These are phyloP conservation scores for Platyscapa corneri DNA, from an alignment of 1,140 invertebrate genomes.

Conservation along the genomic window DNA sequence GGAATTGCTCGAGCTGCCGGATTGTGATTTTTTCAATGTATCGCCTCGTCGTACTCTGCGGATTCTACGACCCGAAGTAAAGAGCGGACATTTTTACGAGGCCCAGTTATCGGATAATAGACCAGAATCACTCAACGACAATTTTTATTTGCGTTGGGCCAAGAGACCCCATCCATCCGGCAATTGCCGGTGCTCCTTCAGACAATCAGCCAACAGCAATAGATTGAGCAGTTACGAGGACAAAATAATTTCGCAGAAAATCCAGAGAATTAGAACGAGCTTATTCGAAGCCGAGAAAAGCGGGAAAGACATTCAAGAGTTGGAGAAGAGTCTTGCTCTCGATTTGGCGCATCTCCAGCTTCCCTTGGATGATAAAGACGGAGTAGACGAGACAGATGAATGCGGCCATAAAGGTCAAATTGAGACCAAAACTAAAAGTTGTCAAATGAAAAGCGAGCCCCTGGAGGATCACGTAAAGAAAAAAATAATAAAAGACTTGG, in stretches of 20 bases:
- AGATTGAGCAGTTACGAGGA: conserved; percentile 57
- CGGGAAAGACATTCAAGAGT: conserved; percentile 60
- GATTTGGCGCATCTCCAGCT: conserved; percentile 57
- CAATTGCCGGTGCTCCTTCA: conserved; percentile 70
- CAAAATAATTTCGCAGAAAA: conserved; percentile 63
- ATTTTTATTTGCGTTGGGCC: conserved; percentile 69
- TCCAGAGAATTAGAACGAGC: conserved; percentile 68
- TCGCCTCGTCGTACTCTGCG: conserved; percentile 66
- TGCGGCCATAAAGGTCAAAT: too few relatives aligned
- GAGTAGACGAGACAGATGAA: too few relatives aligned
- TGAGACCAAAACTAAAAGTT: not conserved
- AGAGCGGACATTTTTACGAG: conserved; percentile 63
- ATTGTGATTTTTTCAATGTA: conserved; percentile 69
- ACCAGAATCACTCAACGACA: conserved; percentile 69
- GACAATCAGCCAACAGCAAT: conserved; percentile 55
- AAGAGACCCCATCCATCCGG: conserved; percentile 66
- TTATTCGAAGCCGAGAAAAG: conserved; percentile 66
- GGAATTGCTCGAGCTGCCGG: conserved; percentile 63
- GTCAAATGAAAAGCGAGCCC: not conserved
- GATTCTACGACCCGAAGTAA: conserved; percentile 61
- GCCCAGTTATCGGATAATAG: conserved; percentile 59
- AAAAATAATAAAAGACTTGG: conserved; percentile 65
- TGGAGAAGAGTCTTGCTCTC: conserved; percentile 62
- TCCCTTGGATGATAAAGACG: not conserved
- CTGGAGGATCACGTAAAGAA: conserved; percentile 61